These are phyloP conservation scores for Oenanthe oenanthe DNA, from an alignment of 2,113 vertebrate genomes.

Conservation along the genomic window DNA sequence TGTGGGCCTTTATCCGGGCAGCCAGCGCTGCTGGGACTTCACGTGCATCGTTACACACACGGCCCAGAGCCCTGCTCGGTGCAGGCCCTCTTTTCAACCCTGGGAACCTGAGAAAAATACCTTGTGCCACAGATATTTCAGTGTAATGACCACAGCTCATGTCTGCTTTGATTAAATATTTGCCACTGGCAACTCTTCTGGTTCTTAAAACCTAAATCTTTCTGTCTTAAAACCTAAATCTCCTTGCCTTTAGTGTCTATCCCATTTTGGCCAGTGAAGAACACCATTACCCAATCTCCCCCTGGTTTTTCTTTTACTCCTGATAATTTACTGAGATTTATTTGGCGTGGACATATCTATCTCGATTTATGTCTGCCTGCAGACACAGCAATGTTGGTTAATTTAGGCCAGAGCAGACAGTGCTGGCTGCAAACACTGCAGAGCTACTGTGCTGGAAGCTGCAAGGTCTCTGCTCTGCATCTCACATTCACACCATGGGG, in stretches of 20 bases:
- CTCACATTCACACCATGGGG: fast-evolving
- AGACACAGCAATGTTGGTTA: not conserved
- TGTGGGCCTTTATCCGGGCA: conserved; percentile 25
- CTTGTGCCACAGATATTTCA: not conserved
- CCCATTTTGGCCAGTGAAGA: not conserved
- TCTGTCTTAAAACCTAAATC: not conserved
- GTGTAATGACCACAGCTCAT: not conserved
- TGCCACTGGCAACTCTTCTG: not conserved
- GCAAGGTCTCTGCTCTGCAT: not conserved
- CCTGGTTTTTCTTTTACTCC: not conserved
- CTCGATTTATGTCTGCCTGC: not conserved
- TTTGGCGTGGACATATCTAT: conserved; percentile 9
- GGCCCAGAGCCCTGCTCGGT: not conserved
- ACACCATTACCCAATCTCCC: not conserved
- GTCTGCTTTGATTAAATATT: not conserved
- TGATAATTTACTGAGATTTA: not conserved
- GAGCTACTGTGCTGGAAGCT: conserved; percentile 14
- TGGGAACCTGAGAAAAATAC: conserved; percentile 23
- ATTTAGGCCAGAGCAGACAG: not conserved
- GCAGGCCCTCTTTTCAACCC: conserved; percentile 2
- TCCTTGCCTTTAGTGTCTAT: not conserved
- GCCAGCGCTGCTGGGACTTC: conserved; percentile 41
- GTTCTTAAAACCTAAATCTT: not conserved
- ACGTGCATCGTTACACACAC: conserved; percentile 24
- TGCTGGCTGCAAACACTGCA: not conserved